Conservation (phyloP, 2,113 vertebrate genomes). For the Platysternon megacephalum region DNA sequence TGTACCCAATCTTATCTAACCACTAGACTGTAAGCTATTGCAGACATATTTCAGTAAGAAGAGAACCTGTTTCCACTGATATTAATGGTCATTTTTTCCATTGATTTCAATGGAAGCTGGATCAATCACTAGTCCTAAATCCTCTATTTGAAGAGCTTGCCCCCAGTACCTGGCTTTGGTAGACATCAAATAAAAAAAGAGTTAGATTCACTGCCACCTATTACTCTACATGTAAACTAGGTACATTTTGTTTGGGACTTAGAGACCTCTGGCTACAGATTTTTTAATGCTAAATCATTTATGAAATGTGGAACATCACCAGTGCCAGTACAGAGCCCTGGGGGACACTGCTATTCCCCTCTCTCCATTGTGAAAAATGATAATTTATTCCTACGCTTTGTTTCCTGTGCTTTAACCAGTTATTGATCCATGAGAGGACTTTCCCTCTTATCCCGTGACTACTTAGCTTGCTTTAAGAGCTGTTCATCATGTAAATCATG, state of each 20-base stretch:
- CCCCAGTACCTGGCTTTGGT: not conserved
- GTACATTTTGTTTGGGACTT: not conserved
- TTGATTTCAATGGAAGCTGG: not conserved
- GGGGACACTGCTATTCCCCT: too few species aligned
- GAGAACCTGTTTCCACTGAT: not conserved
- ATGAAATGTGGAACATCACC: too few species aligned
- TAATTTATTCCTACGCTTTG: too few species aligned
- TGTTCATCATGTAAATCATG: not conserved
- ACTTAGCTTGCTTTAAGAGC: not conserved
- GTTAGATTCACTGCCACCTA: not conserved
- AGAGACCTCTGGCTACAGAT: not conserved
- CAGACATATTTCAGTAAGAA: not conserved
- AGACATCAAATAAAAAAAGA: not conserved
- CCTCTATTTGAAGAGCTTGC: not conserved
- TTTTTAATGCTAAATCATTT: not conserved
- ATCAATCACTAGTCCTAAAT: not conserved
- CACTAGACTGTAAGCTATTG: not conserved
- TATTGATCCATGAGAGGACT: too few species aligned
- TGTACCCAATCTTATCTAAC: not conserved
- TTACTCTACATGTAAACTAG: not conserved
- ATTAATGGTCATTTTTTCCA: not conserved
- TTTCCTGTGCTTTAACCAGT: too few species aligned
- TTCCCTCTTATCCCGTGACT: too few species aligned
- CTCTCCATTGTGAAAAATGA: too few species aligned
- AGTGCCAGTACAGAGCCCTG: too few species aligned